Evolutionary conservation across 1,140 invertebrate species (phyloP), one percentile per base, ranked within the genome.

Genomic region (Drosophila mojavensis): DNA sequence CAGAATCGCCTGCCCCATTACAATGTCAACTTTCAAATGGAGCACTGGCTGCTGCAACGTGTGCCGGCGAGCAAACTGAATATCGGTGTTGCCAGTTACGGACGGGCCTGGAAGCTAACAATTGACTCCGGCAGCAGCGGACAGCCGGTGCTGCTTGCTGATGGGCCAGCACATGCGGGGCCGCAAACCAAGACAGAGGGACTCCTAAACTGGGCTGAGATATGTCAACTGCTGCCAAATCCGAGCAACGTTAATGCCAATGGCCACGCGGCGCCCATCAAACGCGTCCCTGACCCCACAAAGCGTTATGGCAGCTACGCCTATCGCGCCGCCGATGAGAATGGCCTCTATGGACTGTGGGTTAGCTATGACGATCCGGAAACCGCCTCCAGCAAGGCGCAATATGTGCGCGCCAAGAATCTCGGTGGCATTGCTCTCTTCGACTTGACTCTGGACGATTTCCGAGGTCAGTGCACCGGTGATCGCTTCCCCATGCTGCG

Each of bases 321-420:
- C 1, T 97, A 94, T 93, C 94, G 95, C 74, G 75, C 95, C 0
- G 95, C 95, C 67, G 95, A 96, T 65, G 93, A 95, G 11, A 94
- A 93, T 36, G 94, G 94, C 1, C 93, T 95, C 3, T 94, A 94
- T 7, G 96, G 97, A 15, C 93, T 98, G 53, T 99, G 98, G 98
- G 95, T 98, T 0, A 96, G 96, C 53, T 98, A 97, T 86, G 98
- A 99, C 77, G 97, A 98, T 91, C 94, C 96, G 0, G 96, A 97
- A 63, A 97, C 97, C 1, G 95, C 97, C 20, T 95, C 94, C 30
- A 95, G 96, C 66, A 99, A 98, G 88, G 96, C 96, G 0, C 91
- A 93, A 2, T 98, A 96, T 88, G 95, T 94, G 4, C 93, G 95
- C 69, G 94, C 94, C 1, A 96, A 96, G 88, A 95, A 95, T 47